Base-by-base conservation (phyloP, 53 echinoderm and acorn worm species). In the Pentamera pediparva region DNA sequence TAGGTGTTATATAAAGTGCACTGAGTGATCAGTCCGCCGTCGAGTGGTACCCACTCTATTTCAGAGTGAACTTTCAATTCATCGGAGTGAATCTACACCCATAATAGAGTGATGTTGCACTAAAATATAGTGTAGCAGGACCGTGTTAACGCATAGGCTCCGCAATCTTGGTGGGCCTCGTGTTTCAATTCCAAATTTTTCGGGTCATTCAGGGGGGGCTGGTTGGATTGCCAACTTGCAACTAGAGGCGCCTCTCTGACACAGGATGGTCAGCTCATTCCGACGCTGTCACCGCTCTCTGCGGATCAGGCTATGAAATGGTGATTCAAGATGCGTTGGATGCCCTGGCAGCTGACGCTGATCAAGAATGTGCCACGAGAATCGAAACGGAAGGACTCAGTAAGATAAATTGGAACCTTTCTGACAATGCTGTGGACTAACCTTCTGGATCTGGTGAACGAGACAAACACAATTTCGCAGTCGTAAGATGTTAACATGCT, bases 201-300 rank as follows among this genome's bases (percentile, higher is more conserved):
- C n/a, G n/a, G n/a, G n/a, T n/a, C n/a, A n/a, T n/a, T n/a, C n/a
- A n/a, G n/a, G n/a, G n/a, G n/a, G n/a, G n/a, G n/a, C n/a, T n/a
- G n/a, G n/a, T n/a, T n/a, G n/a, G n/a, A n/a, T n/a, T n/a, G n/a
- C n/a, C n/a, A n/a, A n/a, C n/a, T n/a, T n/a, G n/a, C n/a, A n/a
- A n/a, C n/a, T n/a, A n/a, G n/a, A 64, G 37, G 18, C 19, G 38
- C 37, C 64, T 64, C 64, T 64, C 64, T 64, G 64, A 64, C 64
- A 64, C 64, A n/a, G 37, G 64, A 64, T 64, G 64, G 64, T 64
- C 64, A 64, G 64, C 64, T 13, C 64, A 64, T 64, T 64, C 37
- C 37, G 64, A 64, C 19, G 64, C 10, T 64, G 64, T 64, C 39
- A 18, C 36, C 19, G 64, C 17, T 64, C 64, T 64, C 19, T 64